Conservation (phyloP, 1,140 invertebrate species). For the Euglossa dilemma region DNA sequence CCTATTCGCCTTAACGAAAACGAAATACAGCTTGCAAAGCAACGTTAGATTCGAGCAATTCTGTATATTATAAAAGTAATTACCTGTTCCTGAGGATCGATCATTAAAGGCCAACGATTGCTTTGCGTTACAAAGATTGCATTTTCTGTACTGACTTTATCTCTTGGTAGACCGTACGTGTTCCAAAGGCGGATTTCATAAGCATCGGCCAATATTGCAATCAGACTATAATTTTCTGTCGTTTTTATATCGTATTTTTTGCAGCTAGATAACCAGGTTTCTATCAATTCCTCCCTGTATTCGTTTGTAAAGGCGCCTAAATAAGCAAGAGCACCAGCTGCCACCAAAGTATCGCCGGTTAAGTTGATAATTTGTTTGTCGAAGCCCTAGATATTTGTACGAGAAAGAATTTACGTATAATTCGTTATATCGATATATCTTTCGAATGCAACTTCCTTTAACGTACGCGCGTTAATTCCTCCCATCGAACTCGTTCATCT, state of each 20-base stretch:
- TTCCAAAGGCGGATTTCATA: constrained; percentile 94
- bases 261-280: constrained; percentile 87
- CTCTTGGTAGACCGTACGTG: constrained; percentile 90
- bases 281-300: constrained; percentile 88
- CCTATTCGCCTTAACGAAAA: constrained; percentile 87
- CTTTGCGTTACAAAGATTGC: constrained; percentile 92
- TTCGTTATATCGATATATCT: constrained; percentile 28
- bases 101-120: constrained; percentile 92
- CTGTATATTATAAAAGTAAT: neutral
- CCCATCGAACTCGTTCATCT: constrained; percentile 93
- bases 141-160: constrained; percentile 93
- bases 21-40: constrained; percentile 8
- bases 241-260: constrained; percentile 86
- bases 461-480: constrained; percentile 87
- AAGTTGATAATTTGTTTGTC: constrained; percentile 85
- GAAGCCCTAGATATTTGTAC: constrained; percentile 73
- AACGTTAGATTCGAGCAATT: neutral
- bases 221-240: constrained; percentile 86
- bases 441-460: constrained; percentile 34
- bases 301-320: constrained; percentile 91
- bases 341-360: constrained; percentile 91
- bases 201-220: constrained; percentile 90
- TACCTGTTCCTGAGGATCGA: constrained; percentile 95
- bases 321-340: constrained; percentile 93
- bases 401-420: neutral